Evolutionary conservation across 2,113 vertebrate species (phyloP), one percentile per base, ranked within the genome.

Genomic region (Morone chrysops): DNA sequence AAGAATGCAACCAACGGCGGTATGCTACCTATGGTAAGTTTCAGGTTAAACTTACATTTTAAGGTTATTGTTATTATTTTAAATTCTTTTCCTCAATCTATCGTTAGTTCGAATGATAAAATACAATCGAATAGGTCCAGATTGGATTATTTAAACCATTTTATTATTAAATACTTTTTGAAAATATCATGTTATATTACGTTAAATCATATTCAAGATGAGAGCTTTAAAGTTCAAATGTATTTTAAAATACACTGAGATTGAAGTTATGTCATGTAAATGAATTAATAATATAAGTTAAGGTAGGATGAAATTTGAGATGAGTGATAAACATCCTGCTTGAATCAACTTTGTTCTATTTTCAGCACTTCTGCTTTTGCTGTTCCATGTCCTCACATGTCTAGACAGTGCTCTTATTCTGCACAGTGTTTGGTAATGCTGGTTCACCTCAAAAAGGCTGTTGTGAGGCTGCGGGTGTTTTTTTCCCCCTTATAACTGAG

Each of bases 1-100:
- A 80, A 2, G 12, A 84, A 90, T 25, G n/a, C 41, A 0, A 65
- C 75, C 18, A 83, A 82, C 40, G 70, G 7, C 56, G 86, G 8
- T 45, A 6, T 22, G 38, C 36, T 13, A 10, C 14, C 14, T 48
- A 56, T 74, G 88, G 89, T 92, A 85, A 14, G 43, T 63, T 60
- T 36, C 6, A 66, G 63, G 14, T 47, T 25, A 66, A 41, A 41
- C 7, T 61, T 57, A 54, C 9, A n/a, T 13, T 59, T 7, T 3
- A 8, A 16, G 22, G 1, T 65, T 20, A 20, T 18, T 38, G 6
- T 17, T 7, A 45, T 45, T 13, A 22, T 45, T 47, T 14, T 12
- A 8, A 66, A 45, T 45, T 0, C 3, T 20, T 41, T 10, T 41
- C 17, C 14, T 7, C 4, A 61, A 38, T 18, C 38, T 63, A 20